Percentiles rank a stretch among this genome's conserved stretches.
Conservation (phyloP, 2,888 invertebrate genomes). For the Parnassius smintheus region DNA sequence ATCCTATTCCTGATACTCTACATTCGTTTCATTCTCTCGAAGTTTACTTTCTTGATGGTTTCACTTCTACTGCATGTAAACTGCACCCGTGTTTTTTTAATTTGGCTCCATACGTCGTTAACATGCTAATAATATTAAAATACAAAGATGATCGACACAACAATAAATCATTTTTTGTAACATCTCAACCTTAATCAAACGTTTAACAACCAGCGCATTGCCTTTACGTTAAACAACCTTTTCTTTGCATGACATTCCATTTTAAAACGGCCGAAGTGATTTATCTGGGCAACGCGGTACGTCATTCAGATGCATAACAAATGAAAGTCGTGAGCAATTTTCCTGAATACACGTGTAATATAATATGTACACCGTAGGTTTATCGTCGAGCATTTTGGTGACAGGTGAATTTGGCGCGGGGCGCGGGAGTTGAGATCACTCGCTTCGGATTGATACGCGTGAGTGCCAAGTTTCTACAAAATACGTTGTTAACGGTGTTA, state of each 20-base stretch:
- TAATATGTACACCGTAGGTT: background rate
- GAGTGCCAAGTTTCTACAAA: slow-evolving; percentile 4
- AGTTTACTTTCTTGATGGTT: too few relatives aligned
- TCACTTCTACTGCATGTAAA: too few relatives aligned
- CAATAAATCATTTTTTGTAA: too few relatives aligned
- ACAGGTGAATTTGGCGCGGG: slow-evolving; percentile 3
- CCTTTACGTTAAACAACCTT: background rate
- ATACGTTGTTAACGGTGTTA: too few relatives aligned
- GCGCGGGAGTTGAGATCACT: slow-evolving; percentile 4
- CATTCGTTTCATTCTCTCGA: too few relatives aligned
- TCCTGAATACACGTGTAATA: slow-evolving; percentile 6
- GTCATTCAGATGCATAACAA: slow-evolving; percentile 2
- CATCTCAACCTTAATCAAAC: slow-evolving; percentile 1
- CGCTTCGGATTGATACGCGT: background rate
- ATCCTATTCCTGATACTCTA: too few relatives aligned
- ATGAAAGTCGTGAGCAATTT: slow-evolving; percentile 7
- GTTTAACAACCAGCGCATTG: slow-evolving; percentile 1
- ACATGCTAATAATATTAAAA: too few relatives aligned
- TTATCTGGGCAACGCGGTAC: background rate
- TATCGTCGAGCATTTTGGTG: background rate
- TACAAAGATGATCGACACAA: too few relatives aligned
- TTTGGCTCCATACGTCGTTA: too few relatives aligned
- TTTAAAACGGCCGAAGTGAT: slow-evolving; percentile 4
- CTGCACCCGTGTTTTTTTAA: too few relatives aligned
- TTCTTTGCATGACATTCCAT: slow-evolving; percentile 14